Base-by-base conservation (phyloP, 2,888 invertebrate genomes). In the Coremacera marginata region DNA sequence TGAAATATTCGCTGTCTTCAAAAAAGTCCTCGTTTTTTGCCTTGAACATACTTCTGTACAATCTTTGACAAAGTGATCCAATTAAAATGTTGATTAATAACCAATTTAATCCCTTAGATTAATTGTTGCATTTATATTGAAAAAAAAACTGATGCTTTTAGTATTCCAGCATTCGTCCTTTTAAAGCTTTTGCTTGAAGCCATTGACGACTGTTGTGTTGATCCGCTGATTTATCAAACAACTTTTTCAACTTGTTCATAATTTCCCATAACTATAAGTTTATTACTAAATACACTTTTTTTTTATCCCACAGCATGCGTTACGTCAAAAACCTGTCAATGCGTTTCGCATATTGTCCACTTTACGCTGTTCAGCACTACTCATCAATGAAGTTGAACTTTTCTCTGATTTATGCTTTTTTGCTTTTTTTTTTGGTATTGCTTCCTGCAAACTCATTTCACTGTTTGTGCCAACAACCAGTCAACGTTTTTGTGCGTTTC, bases 401-500 rank as follows among this genome's bases (percentile, higher is more conserved):
- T 16, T n/a, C 44, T 11, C 37, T n/a, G 34, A 9, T 55, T 55
- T 27, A 51, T 27, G 51, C 70, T 34, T 63, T 16, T 34, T 60
- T 25, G 2, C 3, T 14, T 14, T 16, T 68, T n/a, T n/a, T 31
- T 31, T 60, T 25, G 2, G 4, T 14, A 31, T 16, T 68, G 37
- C 25, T 9, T 16, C 44, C 65, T 16, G 31, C 27, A 51, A 25
- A 52, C 70, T 67, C 19, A 27, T 70, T 44, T 44, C 27, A 52
- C 16, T n/a, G 62, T n/a, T 62, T 16, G 27, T n/a, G n/a, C 63
- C 31, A 14, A 27, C 25, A 8, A 16, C 27, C 51, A 27, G 16
- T 27, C 72, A 25, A 49, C 62, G 72, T 49, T 63, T 72, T 72
- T 76, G 80, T 81, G 81, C 83, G 79, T 82, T 82, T 82, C 74